A percentile compares a stretch with the other conserved stretches of the same genome.
phyloP scores from a whole-genome alignment of 2,888 invertebrate genomes.

The Mayetiola destructor region DNA sequence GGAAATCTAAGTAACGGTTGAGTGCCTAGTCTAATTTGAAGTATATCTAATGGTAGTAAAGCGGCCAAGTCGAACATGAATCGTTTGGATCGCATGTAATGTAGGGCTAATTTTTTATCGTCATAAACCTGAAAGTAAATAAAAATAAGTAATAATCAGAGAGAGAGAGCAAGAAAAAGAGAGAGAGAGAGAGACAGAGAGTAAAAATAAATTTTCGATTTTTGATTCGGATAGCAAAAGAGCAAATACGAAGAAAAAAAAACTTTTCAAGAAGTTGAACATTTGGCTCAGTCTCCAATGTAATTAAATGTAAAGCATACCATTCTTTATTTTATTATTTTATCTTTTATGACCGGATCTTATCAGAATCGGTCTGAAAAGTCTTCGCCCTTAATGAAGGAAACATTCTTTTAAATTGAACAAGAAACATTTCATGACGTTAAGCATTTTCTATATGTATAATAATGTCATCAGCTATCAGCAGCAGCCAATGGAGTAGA shows the following conservation, averaged over 20 bases:
- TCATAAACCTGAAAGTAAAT: constrained; percentile 55
- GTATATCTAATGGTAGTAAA: constrained; percentile 69
- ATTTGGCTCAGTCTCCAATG: too few species aligned
- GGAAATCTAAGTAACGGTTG: constrained; percentile 82
- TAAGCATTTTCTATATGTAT: too few species aligned
- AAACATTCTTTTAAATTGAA: too few species aligned
- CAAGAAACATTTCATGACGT: too few species aligned
- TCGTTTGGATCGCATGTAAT: constrained; percentile 70
- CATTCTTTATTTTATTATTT: too few species aligned
- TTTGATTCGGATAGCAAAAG: too few species aligned
- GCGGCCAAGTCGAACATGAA: constrained; percentile 74
- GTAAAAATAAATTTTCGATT: background rate
- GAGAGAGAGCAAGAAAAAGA: background rate
- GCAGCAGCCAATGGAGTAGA: too few species aligned
- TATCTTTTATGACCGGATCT: too few species aligned
- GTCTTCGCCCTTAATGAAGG: too few species aligned
- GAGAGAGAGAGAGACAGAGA: background rate
- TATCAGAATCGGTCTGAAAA: too few species aligned
- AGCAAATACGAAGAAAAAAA: constrained; percentile 1
- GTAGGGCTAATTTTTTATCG: constrained; percentile 73
- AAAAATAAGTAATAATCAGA: background rate
- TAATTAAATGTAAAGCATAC: too few species aligned
- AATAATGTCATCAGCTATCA: too few species aligned
- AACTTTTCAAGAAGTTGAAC: background rate
- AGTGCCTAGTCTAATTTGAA: constrained; percentile 67